These are phyloP conservation scores for Bactericera cockerelli DNA, from an alignment of 1,140 invertebrate species.

Conservation along the genomic window DNA sequence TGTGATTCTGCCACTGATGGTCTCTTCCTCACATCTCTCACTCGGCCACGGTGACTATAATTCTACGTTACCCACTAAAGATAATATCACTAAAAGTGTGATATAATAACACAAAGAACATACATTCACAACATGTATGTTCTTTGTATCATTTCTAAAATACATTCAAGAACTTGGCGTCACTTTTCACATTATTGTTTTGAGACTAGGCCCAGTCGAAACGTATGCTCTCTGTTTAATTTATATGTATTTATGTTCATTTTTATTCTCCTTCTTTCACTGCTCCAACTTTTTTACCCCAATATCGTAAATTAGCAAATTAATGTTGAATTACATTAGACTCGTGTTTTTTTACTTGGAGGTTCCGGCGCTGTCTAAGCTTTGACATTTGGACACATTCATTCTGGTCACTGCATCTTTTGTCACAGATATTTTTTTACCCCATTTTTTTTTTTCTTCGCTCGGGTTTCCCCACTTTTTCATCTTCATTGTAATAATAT, in stretches of 20 bases:
- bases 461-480: neutral
- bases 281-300: constrained; percentile 8
- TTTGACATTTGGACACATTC: constrained; percentile 6
- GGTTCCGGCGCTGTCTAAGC: constrained; percentile 2
- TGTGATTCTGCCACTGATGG: too few species aligned
- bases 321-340: constrained; percentile 8
- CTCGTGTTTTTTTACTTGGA: neutral
- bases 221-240: neutral
- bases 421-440: constrained; percentile 5
- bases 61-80: too few species aligned
- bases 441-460: neutral
- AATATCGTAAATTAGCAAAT: constrained; percentile 8
- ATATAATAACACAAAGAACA: too few species aligned
- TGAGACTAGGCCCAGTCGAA: too few species aligned
- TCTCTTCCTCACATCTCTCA: too few species aligned
- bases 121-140: too few species aligned
- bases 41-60: too few species aligned
- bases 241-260: neutral
- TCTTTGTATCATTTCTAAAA: too few species aligned
- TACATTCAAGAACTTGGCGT: too few species aligned
- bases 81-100: too few species aligned
- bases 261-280: neutral
- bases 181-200: too few species aligned
- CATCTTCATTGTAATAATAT: constrained; percentile 2
- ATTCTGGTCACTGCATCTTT: constrained; percentile 8